These are phyloP conservation scores for Tridacna crocea DNA, from an alignment of 2,888 invertebrate genomes.

Conservation along the genomic window DNA sequence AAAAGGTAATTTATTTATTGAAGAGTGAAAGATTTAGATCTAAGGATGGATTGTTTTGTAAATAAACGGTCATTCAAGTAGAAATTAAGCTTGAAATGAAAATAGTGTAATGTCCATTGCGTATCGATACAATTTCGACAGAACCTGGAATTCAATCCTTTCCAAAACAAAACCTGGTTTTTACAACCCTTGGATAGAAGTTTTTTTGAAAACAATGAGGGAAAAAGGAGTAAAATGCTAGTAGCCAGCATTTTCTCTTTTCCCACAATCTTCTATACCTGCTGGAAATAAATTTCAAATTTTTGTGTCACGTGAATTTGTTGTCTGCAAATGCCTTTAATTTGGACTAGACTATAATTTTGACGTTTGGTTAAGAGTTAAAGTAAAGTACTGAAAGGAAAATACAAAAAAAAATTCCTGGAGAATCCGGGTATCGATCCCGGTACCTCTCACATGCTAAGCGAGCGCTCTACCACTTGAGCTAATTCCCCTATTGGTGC, in stretches of 20 bases:
- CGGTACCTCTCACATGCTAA: slow-evolving; percentile 99
- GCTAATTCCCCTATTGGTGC: slow-evolving; percentile 91
- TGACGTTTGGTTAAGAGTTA: neutral
- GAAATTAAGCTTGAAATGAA: too few relatives aligned
- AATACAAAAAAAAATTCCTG: too few relatives aligned
- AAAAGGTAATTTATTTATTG: too few relatives aligned
- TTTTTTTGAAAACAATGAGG: neutral
- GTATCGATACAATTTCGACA: too few relatives aligned
- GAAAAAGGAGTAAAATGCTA: neutral
- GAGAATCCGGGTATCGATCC: slow-evolving; percentile 92
- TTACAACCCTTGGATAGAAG: neutral
- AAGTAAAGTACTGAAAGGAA: too few relatives aligned
- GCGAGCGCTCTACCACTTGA: slow-evolving; percentile 99
- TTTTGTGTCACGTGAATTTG: too few relatives aligned
- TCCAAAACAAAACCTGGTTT: neutral
- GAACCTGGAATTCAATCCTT: too few relatives aligned
- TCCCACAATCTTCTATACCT: neutral
- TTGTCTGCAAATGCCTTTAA: neutral
- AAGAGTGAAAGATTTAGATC: too few relatives aligned
- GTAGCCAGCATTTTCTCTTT: neutral
- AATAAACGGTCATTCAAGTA: too few relatives aligned
- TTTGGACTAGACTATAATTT: neutral
- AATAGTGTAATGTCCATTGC: too few relatives aligned
- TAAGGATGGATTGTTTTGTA: too few relatives aligned
- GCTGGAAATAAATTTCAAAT: too few relatives aligned